Conservation (phyloP, 2,797 vertebrate genomes). For the Hippopotamyrus pictus region DNA sequence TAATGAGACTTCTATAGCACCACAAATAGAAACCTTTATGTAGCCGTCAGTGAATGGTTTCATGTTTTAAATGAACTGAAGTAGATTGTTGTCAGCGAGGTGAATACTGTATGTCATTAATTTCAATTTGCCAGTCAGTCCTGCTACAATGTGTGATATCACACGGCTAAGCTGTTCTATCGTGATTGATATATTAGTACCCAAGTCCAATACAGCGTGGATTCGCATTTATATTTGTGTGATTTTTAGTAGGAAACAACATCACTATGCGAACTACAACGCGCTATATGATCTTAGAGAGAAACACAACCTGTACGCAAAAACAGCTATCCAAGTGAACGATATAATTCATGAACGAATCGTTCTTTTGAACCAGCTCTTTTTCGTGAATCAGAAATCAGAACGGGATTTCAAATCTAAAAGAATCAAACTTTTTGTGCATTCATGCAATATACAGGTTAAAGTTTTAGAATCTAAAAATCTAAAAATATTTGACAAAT, state of each 20-base stretch:
- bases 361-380: neutral
- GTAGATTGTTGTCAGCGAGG: neutral
- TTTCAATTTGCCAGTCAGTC: neutral
- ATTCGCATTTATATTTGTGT: neutral
- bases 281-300: neutral
- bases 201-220: neutral
- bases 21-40: neutral
- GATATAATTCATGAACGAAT: neutral
- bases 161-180: neutral
- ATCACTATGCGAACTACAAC: neutral
- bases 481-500: neutral
- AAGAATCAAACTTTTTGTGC: neutral
- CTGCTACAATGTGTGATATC: neutral
- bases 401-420: neutral
- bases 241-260: neutral
- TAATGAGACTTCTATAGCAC: neutral
- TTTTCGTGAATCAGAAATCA: neutral
- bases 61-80: neutral
- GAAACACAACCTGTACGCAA: neutral
- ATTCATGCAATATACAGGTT: neutral
- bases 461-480: neutral
- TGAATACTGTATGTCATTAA: neutral
- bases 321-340: neutral
- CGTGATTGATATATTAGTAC: neutral
- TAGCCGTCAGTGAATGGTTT: neutral